Conservation (phyloP, 2,113 vertebrate genomes). For the Bos javanicus region DNA sequence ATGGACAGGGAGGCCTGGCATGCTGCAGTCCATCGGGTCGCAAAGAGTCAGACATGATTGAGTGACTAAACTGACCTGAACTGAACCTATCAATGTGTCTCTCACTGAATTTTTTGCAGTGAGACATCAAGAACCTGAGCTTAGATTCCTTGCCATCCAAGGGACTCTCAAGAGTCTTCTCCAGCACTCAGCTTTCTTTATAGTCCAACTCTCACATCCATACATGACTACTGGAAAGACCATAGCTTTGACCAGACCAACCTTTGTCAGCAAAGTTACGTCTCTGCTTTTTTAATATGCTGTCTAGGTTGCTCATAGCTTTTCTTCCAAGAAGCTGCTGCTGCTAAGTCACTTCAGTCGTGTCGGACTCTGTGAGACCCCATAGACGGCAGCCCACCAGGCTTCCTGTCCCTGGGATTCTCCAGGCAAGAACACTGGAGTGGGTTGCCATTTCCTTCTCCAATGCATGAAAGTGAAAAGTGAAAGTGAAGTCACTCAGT, state of each 20-base stretch:
- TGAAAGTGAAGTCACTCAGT: too few relatives aligned
- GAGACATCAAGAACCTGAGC: not conserved
- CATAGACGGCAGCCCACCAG: too few relatives aligned
- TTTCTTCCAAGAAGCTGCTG: not conserved
- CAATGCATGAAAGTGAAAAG: too few relatives aligned
- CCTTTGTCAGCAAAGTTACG: not conserved
- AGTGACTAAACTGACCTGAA: not conserved
- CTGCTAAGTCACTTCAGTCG: too few relatives aligned
- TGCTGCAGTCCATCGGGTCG: not conserved
- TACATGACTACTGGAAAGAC: not conserved
- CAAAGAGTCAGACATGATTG: not conserved
- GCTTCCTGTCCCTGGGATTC: too few relatives aligned
- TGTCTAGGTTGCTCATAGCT: not conserved
- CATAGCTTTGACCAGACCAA: not conserved
- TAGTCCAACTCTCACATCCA: not conserved
- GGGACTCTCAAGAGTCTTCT: not conserved
- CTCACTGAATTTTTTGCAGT: not conserved
- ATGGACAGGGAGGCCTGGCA: fast-evolving
- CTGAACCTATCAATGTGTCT: not conserved
- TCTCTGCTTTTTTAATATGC: not conserved
- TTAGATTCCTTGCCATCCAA: not conserved
- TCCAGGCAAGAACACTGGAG: too few relatives aligned
- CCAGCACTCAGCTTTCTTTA: not conserved
- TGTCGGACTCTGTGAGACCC: too few relatives aligned
- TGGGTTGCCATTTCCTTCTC: too few relatives aligned